Percentiles rank a stretch among this genome's conserved stretches.
Evolutionary conservation across 2,113 vertebrate genomes (phyloP).

Genomic region (Bubalus kerabau): DNA sequence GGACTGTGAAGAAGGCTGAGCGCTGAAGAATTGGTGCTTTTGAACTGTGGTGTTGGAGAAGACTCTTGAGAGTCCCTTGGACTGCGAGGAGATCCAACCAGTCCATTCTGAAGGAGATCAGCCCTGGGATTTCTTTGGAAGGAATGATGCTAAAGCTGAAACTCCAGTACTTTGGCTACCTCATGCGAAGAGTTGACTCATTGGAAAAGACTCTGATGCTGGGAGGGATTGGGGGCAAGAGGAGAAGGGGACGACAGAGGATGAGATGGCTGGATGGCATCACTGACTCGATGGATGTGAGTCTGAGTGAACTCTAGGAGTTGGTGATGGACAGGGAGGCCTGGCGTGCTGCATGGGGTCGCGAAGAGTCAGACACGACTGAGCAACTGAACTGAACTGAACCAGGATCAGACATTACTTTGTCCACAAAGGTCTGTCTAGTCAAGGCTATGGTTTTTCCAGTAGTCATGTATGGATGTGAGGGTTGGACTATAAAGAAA

Average conservation of each 20-base stretch:
- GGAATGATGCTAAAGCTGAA: background rate
- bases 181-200: fast-evolving
- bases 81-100: background rate
- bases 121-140: background rate
- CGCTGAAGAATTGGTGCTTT: background rate
- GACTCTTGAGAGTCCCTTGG: background rate
- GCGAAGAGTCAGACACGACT: fast-evolving
- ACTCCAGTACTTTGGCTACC: background rate
- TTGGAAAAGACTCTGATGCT: background rate
- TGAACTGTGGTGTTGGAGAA: background rate
- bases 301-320: background rate
- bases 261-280: background rate
- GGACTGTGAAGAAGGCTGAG: background rate
- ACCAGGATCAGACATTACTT: background rate
- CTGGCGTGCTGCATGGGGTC: background rate
- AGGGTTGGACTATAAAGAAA: background rate
- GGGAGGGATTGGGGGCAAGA: background rate
- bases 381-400: background rate
- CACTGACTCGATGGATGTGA: background rate
- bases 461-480: background rate
- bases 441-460: background rate
- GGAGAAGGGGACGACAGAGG: background rate
- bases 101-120: background rate
- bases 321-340: background rate
- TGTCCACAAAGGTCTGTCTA: background rate